Conservation (phyloP, 2,888 invertebrate genomes). For the Cataglyphis altisquamis region DNA sequence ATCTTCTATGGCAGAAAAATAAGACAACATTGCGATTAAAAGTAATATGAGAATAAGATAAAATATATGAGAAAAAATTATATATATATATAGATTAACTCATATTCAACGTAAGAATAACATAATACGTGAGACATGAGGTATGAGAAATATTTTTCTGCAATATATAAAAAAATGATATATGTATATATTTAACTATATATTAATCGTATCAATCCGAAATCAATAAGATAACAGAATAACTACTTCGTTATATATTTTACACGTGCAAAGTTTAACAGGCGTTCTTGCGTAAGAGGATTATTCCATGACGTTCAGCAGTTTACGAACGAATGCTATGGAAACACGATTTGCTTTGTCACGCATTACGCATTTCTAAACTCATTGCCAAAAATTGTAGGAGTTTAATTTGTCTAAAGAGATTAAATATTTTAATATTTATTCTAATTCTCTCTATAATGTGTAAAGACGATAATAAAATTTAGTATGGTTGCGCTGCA, state of each 20-base stretch:
- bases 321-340: conserved; percentile 64
- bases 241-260: background rate
- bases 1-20: background rate
- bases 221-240: background rate
- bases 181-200: too few relatives aligned
- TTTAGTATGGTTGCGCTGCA: background rate
- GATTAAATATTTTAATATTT: conserved; percentile 3
- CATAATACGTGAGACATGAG: too few relatives aligned
- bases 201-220: background rate
- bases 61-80: background rate
- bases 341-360: conserved; percentile 66
- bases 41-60: background rate
- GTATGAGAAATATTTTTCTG: too few relatives aligned
- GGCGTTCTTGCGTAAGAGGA: conserved; percentile 75
- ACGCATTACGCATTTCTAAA: conserved; percentile 59
- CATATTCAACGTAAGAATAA: too few relatives aligned
- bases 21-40: background rate
- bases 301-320: conserved; percentile 75
- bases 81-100: too few relatives aligned
- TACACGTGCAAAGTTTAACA: conserved; percentile 43
- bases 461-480: background rate
- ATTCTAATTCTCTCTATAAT: background rate
- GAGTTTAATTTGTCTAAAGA: background rate
- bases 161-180: too few relatives aligned
- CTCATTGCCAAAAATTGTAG: background rate